A percentile compares a stretch with the other conserved stretches of the same genome.
Conservation (phyloP, 1,140 invertebrate species). For the Metopolophium dirhodum region DNA sequence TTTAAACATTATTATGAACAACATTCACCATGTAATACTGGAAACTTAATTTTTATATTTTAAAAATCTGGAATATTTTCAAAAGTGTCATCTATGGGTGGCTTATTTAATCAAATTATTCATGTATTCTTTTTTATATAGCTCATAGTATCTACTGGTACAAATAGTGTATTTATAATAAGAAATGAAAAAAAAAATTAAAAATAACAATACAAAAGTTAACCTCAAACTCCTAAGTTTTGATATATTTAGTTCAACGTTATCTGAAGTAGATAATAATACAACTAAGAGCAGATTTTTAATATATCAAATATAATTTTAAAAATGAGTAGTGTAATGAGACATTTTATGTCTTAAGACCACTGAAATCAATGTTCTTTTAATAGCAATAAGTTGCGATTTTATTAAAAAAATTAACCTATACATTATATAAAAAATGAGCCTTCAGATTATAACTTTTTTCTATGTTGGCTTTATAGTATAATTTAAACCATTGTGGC, state of each 20-base stretch:
- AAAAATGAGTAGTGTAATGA: not conserved
- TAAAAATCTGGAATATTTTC: too few species aligned
- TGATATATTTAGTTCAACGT: not conserved
- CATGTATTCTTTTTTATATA: too few species aligned
- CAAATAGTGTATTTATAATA: too few species aligned
- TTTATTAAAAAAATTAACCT: not conserved
- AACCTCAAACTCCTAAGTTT: not conserved
- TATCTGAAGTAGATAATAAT: not conserved
- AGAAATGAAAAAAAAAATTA: too few species aligned
- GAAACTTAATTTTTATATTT: not conserved
- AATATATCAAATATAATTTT: not conserved
- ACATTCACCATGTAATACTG: not conserved
- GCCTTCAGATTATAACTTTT: not conserved
- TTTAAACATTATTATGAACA: not conserved
- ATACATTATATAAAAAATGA: not conserved
- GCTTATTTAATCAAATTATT: too few species aligned
- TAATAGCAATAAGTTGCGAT: not conserved
- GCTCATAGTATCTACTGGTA: too few species aligned
- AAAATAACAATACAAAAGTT: not conserved
- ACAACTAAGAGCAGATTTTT: too few species aligned
- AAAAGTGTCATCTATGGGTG: too few species aligned
- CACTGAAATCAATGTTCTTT: not conserved
- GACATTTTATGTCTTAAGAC: not conserved
- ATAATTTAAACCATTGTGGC: not conserved
- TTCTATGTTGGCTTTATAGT: not conserved